These are phyloP conservation scores for Vanacampus margaritifer DNA, from an alignment of 2,113 vertebrate genomes.

Conservation along the genomic window DNA sequence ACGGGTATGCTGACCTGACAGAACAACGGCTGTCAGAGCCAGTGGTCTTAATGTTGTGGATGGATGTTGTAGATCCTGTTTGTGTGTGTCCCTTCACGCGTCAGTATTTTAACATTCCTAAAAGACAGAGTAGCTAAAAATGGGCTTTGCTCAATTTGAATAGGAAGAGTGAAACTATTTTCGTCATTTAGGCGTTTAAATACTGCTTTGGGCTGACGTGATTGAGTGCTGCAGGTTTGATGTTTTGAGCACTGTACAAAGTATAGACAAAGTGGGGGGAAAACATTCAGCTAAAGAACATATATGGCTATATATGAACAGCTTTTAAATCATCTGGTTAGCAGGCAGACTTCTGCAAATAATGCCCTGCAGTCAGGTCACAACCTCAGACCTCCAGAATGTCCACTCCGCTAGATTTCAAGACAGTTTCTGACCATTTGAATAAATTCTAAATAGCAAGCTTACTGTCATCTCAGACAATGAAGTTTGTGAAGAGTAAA, in stretches of 20 bases:
- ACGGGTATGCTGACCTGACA: too few relatives aligned
- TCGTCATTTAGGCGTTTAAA: conserved; percentile 19
- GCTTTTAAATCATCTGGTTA: neutral
- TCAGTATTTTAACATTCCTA: neutral
- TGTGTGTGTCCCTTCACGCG: neutral
- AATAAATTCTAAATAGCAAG: neutral
- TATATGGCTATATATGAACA: neutral
- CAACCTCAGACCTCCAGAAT: neutral
- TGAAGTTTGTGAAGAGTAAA: neutral
- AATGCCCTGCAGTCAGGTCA: neutral
- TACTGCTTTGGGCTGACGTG: neutral
- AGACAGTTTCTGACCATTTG: neutral
- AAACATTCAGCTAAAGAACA: neutral
- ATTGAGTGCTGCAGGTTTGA: conserved; percentile 10
- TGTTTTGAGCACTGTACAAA: conserved; percentile 1
- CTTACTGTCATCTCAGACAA: neutral
- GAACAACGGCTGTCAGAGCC: too few relatives aligned
- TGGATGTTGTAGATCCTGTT: neutral
- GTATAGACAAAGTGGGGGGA: neutral
- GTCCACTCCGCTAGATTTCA: neutral
- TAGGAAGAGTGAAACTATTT: conserved; percentile 3
- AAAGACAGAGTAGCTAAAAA: neutral
- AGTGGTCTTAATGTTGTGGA: too few relatives aligned
- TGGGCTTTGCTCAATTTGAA: neutral
- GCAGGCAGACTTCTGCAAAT: neutral